Conservation (phyloP, 2,888 invertebrate species). For the Agriopis marginaria region DNA sequence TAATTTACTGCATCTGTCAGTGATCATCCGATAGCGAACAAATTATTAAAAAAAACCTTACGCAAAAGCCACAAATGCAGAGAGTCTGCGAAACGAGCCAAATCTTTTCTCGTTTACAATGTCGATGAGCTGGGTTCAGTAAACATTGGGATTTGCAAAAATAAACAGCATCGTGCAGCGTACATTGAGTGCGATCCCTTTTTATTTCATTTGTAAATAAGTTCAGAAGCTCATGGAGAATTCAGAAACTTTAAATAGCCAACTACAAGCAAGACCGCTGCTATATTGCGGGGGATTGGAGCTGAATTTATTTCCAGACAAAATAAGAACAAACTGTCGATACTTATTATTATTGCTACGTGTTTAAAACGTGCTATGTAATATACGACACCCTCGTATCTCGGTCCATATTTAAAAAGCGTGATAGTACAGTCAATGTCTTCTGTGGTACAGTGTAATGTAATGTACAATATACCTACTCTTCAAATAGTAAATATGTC, state of each 20-base stretch:
- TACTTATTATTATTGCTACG: constrained; percentile 15
- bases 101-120: constrained; percentile 15
- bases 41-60: too few species aligned
- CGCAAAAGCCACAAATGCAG: neutral
- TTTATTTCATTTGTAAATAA: constrained; percentile 2
- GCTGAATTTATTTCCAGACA: constrained; percentile 27
- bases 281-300: constrained; percentile 12
- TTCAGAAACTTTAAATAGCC: constrained; percentile 9
- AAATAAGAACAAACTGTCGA: constrained; percentile 23
- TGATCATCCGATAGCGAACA: too few species aligned
- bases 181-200: neutral
- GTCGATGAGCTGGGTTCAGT: constrained; percentile 19
- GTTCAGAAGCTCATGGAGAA: constrained; percentile 2
- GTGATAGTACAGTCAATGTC: too few species aligned
- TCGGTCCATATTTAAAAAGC: too few species aligned
- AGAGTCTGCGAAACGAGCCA: constrained; percentile 12
- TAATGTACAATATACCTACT: constrained; percentile 12
- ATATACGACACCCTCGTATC: constrained; percentile 3
- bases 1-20: too few species aligned
- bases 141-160: constrained; percentile 18
- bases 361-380: constrained; percentile 14
- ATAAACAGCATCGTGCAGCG: constrained; percentile 15
- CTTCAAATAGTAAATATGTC: constrained; percentile 32
- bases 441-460: too few species aligned
- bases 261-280: constrained; percentile 1